Base-by-base conservation (phyloP, 2,113 vertebrate species). In the Percopsis transmontana region DNA sequence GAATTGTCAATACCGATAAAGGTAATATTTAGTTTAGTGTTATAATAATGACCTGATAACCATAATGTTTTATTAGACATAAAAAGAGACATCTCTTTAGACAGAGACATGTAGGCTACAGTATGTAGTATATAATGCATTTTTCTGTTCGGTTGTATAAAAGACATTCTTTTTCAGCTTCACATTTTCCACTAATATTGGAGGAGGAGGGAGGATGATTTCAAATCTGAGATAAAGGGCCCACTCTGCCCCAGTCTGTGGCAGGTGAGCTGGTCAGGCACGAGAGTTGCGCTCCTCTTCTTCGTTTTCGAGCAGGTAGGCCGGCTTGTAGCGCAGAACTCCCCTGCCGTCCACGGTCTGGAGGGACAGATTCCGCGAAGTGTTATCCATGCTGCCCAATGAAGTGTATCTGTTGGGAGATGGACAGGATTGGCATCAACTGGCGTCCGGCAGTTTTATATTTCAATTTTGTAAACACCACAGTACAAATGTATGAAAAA, bases 321-420 rank as follows among this genome's bases (percentile, higher is more conserved):
- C 97, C 0, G 96, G 94, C 2, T 79, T 89, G 86, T 95, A 98
- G 24, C 90, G 76, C 2, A 88, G 91, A 44, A 77, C 85, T 0
- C 95, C 97, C 19, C 68, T 87, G 0, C 62, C 64, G 0, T 96
- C 90, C 0, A 91, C 85, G 57, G 65, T 88, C 77, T 91, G 87
- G 38, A 99, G 92, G 0, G 94, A 90, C 0, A 88, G 73, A 80
- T 99, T 99, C 76, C 85, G 92, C 48, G 51, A 79, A 0, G 97
- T 98, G 92, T 99, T 96, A 83, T 93, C 90, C 88, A 79, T 94
- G 74, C 95, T 97, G 14, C 97, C 97, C 62, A 99, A 90, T 0
- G 97, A 99, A 0, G 97, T 99, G 91, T 99, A 99, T 40, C 97
- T 99, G 85, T 0, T 0, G 19, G 54, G 47, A 4, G 11, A 72